A percentile compares a stretch with the other conserved stretches of the same genome.
phyloP scores from a whole-genome alignment of 1,140 invertebrate species.

The Drosophila lini region DNA sequence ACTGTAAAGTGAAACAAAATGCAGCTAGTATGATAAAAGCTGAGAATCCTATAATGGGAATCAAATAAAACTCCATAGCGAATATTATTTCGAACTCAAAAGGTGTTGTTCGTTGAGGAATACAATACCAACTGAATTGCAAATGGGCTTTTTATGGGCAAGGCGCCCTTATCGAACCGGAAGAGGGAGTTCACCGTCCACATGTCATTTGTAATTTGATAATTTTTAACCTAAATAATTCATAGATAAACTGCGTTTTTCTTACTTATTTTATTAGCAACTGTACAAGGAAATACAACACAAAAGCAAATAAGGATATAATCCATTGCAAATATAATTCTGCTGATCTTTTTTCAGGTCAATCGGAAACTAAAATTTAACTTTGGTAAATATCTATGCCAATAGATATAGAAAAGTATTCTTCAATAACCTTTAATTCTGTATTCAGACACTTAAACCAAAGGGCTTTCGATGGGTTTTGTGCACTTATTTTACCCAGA shows the following conservation, averaged over 20 bases:
- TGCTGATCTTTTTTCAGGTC: background rate
- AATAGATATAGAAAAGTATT: background rate
- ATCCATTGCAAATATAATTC: background rate
- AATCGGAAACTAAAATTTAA: background rate
- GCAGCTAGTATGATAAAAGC: background rate
- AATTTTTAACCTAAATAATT: background rate
- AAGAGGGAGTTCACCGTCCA: constrained; percentile 1
- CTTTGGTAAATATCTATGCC: background rate
- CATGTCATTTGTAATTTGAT: background rate
- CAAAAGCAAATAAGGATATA: background rate
- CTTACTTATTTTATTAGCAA: background rate
- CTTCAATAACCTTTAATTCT: background rate
- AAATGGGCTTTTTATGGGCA: constrained; percentile 1
- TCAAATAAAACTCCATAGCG: background rate
- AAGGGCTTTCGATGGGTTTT: background rate
- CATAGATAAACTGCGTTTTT: background rate
- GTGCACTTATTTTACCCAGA: background rate
- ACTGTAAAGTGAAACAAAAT: background rate
- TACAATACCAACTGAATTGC: constrained; percentile 1
- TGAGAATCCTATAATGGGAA: constrained; percentile 1
- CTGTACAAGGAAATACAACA: background rate
- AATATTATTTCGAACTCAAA: background rate
- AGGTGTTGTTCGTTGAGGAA: background rate
- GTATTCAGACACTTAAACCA: background rate
- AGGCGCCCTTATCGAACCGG: background rate